Base-by-base conservation (phyloP, 2,113 vertebrate species). In the Ifrita kowaldi region DNA sequence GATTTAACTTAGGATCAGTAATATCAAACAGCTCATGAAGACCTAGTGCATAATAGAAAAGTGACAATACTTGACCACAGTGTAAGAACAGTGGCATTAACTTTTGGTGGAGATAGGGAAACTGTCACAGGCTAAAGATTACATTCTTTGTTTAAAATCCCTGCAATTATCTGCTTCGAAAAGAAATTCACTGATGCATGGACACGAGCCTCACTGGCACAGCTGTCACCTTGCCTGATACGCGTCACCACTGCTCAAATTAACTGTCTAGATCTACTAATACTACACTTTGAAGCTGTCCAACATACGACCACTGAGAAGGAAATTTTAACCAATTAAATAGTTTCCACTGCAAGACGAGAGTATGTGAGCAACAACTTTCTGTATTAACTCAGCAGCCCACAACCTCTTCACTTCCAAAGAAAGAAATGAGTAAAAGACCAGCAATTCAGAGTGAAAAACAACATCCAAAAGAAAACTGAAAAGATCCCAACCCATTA, bases 121-220 rank as follows among this genome's bases (percentile, higher is more conserved):
- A 88, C 33, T 24, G 23, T 57, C 65, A 90, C 78, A 94, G 81
- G 64, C 84, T 88, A 93, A 84, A 95, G 18, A 95, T 87, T 52
- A 87, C 35, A 60, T 71, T 92, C 19, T 87, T 90, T 88, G 52
- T 71, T 94, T 93, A 69, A 96, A 96, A 91, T 84, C 35, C 75
- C 65, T 56, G 49, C 77, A 95, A 63, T 94, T 73, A 91, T 41
- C 65, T 65, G 37, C 68, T 89, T 94, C 53, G 55, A 53, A 83
- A 93, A 83, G 52, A 86, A 92, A 82, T 78, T 68, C 62, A 84
- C 28, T 41, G 67, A 84, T 83, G 50, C 57, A 64, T 2, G 87
- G 75, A 86, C 10, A 56, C 13, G 56, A 21, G 27, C 49, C 87
- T 91, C 60, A 78, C 20, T 52, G 63, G 41, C 53, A 75, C 37